Evolutionary conservation across 1,140 invertebrate genomes (phyloP).

Genomic region (Diorhabda elongata): DNA sequence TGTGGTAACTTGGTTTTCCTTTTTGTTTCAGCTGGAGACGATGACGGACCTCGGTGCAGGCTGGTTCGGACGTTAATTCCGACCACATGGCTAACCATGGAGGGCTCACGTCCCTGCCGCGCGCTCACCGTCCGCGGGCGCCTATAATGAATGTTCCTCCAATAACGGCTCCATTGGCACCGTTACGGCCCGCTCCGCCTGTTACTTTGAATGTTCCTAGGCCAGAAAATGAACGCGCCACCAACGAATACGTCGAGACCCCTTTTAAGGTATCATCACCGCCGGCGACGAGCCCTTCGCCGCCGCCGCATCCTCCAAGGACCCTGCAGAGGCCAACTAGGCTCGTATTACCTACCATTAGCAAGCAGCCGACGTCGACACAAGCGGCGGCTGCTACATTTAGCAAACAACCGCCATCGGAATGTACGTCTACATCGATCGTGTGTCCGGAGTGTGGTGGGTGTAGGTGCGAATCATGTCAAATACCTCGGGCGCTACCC

Average conservation of each 20-base stretch:
- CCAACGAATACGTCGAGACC: conserved; percentile 83
- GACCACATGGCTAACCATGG: conserved; percentile 57
- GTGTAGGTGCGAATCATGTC: conserved; percentile 84
- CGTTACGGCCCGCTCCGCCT: conserved; percentile 42
- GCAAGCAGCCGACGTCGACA: conserved; percentile 47
- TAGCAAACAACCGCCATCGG: conserved; percentile 50
- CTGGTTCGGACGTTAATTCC: conserved; percentile 49
- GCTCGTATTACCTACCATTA: conserved; percentile 41
- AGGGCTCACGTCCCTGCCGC: conserved; percentile 61
- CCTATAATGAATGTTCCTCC: conserved; percentile 47
- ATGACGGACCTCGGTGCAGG: conserved; percentile 58
- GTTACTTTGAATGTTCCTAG: conserved; percentile 69
- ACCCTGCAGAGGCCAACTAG: conserved; percentile 31
- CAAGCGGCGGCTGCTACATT: conserved; percentile 56
- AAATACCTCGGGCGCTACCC: conserved; percentile 76
- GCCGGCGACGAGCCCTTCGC: conserved; percentile 38
- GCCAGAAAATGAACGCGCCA: conserved; percentile 69
- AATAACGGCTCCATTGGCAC: conserved; percentile 46
- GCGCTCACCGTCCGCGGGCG: conserved; percentile 57
- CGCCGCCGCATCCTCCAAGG: conserved; percentile 36
- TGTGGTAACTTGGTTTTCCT: neutral
- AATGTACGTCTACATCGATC: conserved; percentile 36
- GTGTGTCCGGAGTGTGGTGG: conserved; percentile 64
- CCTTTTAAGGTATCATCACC: conserved; percentile 55
- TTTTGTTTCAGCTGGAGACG: conserved; percentile 52